Conservation (phyloP, 2,888 invertebrate genomes). For the Artemia sinica region DNA sequence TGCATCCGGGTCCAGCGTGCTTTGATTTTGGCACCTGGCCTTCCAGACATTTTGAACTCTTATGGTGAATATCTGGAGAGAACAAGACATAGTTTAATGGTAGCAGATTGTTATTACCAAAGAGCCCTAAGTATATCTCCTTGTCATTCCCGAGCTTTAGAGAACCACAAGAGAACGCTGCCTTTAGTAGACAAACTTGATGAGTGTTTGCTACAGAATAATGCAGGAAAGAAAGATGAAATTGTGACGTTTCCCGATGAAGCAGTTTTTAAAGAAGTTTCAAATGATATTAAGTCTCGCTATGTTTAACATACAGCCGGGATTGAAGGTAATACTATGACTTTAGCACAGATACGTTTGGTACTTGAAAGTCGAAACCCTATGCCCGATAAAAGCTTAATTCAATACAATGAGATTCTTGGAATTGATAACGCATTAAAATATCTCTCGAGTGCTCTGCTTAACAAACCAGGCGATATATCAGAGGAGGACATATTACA, state of each 20-base stretch:
- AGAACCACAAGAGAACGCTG: constrained; percentile 64
- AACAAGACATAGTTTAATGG: constrained; percentile 63
- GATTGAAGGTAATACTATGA: constrained; percentile 94
- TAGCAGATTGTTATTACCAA: constrained; percentile 71
- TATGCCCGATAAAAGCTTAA: constrained; percentile 71
- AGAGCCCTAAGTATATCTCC: constrained; percentile 68
- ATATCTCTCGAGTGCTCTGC: constrained; percentile 55
- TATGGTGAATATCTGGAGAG: constrained; percentile 86
- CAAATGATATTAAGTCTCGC: constrained; percentile 78
- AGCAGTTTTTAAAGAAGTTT: constrained; percentile 62
- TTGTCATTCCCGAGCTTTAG: constrained; percentile 55
- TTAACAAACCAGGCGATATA: constrained; percentile 52
- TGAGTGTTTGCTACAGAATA: constrained; percentile 51
- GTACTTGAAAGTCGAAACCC: constrained; percentile 68
- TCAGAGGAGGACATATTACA: constrained; percentile 70
- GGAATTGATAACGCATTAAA: constrained; percentile 87
- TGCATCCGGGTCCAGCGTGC: constrained; percentile 85
- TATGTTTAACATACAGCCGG: constrained; percentile 94
- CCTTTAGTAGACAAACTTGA: constrained; percentile 79
- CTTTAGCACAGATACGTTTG: constrained; percentile 70
- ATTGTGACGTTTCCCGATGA: constrained; percentile 62
- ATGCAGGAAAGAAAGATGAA: constrained; percentile 66
- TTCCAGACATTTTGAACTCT: constrained; percentile 75
- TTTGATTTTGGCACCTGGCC: constrained; percentile 61
- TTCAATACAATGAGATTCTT: constrained; percentile 91